Percentiles rank a stretch among this genome's conserved stretches.
Evolutionary conservation across 2,888 invertebrate genomes (phyloP).

Genomic region (Zygaena filipendulae): DNA sequence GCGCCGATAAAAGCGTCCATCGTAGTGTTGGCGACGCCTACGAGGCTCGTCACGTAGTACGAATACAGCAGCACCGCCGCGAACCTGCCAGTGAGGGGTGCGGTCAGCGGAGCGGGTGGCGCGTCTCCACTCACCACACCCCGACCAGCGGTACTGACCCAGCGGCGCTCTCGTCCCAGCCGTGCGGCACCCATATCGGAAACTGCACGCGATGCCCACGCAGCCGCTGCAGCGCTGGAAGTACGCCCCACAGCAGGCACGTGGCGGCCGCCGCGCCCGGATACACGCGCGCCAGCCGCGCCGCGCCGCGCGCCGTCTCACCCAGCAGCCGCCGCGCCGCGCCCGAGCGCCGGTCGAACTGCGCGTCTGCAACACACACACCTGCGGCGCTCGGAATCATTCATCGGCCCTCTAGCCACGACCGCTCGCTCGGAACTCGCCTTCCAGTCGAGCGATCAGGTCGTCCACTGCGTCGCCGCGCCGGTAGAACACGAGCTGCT

Average conservation of each 20-base stretch:
- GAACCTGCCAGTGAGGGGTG: slow-evolving; percentile 30
- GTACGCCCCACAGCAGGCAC: slow-evolving; percentile 41
- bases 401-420: no score
- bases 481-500: slow-evolving; percentile 41
- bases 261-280: slow-evolving; percentile 37
- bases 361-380: slow-evolving; percentile 10
- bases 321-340: slow-evolving; percentile 4
- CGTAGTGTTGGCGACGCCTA: slow-evolving; percentile 56
- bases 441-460: slow-evolving; percentile 22
- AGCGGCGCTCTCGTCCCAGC: no score
- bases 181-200: slow-evolving; percentile 22
- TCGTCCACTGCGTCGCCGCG: slow-evolving; percentile 24
- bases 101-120: background rate
- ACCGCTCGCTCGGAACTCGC: no score
- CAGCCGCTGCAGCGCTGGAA: slow-evolving; percentile 26
- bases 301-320: slow-evolving; percentile 19
- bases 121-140: background rate
- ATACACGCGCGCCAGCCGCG: slow-evolving; percentile 20
- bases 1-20: slow-evolving; percentile 57
- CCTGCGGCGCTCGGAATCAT: no score
- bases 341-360: slow-evolving; percentile 10
- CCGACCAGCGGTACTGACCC: background rate
- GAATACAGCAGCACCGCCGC: slow-evolving; percentile 36
- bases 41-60: slow-evolving; percentile 47
- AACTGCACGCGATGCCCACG: slow-evolving; percentile 27